Conservation (phyloP, 1,140 invertebrate species). For the Ceratina calcarata region DNA sequence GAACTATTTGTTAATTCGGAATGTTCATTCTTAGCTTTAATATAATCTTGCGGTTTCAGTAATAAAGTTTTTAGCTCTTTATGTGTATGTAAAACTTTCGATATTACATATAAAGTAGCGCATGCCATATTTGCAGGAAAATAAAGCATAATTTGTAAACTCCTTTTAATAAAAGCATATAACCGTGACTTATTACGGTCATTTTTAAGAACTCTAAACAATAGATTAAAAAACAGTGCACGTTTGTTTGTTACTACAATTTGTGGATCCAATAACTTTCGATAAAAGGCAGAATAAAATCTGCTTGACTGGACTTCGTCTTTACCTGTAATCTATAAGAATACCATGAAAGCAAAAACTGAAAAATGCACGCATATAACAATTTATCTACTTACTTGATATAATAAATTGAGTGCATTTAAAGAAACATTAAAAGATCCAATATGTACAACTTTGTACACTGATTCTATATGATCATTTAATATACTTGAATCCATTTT, state of each 20-base stretch:
- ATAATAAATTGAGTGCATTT: conserved; percentile 92
- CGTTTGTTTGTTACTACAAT: conserved; percentile 88
- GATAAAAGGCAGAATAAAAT: conserved; percentile 95
- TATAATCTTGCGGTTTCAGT: conserved; percentile 50
- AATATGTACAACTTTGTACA: conserved; percentile 94
- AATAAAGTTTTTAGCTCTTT: conserved; percentile 59
- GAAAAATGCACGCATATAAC: conserved; percentile 22
- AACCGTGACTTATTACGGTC: conserved; percentile 88
- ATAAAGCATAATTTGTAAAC: conserved; percentile 88
- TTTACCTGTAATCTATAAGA: conserved; percentile 76
- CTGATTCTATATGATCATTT: conserved; percentile 87
- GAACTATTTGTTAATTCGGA: conserved; percentile 51
- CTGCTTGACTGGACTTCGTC: conserved; percentile 77
- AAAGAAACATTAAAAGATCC: conserved; percentile 91
- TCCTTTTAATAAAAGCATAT: conserved; percentile 93
- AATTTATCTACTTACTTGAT: conserved; percentile 84
- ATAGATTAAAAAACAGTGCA: conserved; percentile 92
- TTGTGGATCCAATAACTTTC: conserved; percentile 90
- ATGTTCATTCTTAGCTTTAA: conserved; percentile 65
- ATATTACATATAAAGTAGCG: conserved; percentile 90
- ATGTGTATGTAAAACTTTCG: conserved; percentile 82
- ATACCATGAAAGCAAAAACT: conserved; percentile 26
- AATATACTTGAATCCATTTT: conserved; percentile 83
- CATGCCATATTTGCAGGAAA: conserved; percentile 82
- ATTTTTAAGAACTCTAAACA: conserved; percentile 91